A percentile compares a stretch with the other conserved stretches of the same genome.
Evolutionary conservation across 2,888 invertebrate species (phyloP).

Genomic region (Ichneumon xanthorius): DNA sequence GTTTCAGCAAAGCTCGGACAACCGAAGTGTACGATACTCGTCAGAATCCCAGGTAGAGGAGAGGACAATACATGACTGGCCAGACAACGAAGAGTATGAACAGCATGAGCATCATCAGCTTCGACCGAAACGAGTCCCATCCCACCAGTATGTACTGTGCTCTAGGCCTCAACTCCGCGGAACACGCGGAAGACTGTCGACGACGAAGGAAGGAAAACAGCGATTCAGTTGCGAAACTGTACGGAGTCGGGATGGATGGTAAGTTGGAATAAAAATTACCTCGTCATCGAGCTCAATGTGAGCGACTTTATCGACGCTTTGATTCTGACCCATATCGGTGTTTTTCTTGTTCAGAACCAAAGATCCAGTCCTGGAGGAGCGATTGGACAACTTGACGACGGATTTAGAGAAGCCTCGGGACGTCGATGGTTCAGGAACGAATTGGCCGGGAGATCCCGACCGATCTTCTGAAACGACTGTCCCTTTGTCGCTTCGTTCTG

Average conservation of each 20-base stretch:
- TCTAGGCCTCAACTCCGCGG: constrained; percentile 64
- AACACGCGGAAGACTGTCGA: constrained; percentile 69
- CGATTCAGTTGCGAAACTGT: too few species aligned
- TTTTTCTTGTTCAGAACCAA: constrained; percentile 60
- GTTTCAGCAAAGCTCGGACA: neutral
- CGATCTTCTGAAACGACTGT: constrained; percentile 27
- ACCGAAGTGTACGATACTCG: neutral
- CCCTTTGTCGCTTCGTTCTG: constrained; percentile 27
- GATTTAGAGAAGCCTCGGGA: constrained; percentile 37
- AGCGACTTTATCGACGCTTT: constrained; percentile 71
- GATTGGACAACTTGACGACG: constrained; percentile 26
- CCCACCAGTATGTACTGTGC: constrained; percentile 82
- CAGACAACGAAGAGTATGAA: constrained; percentile 84
- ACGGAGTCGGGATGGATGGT: neutral
- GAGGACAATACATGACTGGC: constrained; percentile 85
- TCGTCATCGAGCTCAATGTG: constrained; percentile 71
- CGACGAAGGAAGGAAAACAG: constrained; percentile 19
- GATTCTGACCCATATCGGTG: constrained; percentile 74
- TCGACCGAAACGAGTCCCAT: constrained; percentile 85
- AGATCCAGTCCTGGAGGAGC: constrained; percentile 33
- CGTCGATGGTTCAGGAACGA: constrained; percentile 62
- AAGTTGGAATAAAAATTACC: constrained; percentile 63
- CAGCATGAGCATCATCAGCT: constrained; percentile 81
- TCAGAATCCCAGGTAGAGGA: constrained; percentile 61
- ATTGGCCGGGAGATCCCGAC: constrained; percentile 21